A percentile compares a stretch with the other conserved stretches of the same genome.
These are phyloP conservation scores for Anthopleura sola DNA, from an alignment of 64 coral and sea anemone species.

Conservation along the genomic window DNA sequence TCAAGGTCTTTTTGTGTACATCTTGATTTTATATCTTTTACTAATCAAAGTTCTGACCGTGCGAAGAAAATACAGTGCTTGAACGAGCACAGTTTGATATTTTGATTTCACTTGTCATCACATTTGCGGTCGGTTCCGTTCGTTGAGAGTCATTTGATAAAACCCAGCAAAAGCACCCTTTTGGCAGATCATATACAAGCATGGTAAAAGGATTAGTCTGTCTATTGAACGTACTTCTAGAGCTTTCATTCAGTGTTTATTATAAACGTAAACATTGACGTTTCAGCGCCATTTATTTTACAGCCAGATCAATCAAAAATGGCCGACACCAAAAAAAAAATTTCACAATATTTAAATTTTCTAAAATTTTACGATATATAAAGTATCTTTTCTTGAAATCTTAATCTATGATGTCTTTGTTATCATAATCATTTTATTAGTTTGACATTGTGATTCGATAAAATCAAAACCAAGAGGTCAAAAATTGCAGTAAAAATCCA, in stretches of 20 bases:
- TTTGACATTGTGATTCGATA: not conserved
- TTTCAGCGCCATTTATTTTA: too few relatives aligned
- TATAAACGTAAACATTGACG: not conserved
- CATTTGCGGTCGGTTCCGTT: not conserved
- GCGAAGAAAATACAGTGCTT: not conserved
- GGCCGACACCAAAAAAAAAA: too few relatives aligned
- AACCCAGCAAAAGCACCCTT: not conserved
- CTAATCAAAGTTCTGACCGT: not conserved
- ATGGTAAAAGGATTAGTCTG: slow-evolving; percentile 7
- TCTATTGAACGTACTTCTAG: not conserved
- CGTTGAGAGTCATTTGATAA: not conserved
- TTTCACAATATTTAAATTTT: not conserved
- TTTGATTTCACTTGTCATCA: not conserved
- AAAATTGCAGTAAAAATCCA: not conserved
- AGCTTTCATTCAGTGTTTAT: not conserved
- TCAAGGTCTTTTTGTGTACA: not conserved
- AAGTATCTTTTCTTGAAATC: not conserved
- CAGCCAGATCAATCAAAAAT: too few relatives aligned
- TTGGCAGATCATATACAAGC: not conserved
- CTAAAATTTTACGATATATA: not conserved
- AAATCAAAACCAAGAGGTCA: not conserved
- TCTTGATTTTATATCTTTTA: not conserved
- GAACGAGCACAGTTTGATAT: not conserved
- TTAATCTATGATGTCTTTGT: not conserved
- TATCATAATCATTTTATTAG: not conserved